Evolutionary conservation across 1,140 invertebrate species (phyloP), one percentile per base, ranked within the genome.

Genomic region (Acyrthosiphon pisum): DNA sequence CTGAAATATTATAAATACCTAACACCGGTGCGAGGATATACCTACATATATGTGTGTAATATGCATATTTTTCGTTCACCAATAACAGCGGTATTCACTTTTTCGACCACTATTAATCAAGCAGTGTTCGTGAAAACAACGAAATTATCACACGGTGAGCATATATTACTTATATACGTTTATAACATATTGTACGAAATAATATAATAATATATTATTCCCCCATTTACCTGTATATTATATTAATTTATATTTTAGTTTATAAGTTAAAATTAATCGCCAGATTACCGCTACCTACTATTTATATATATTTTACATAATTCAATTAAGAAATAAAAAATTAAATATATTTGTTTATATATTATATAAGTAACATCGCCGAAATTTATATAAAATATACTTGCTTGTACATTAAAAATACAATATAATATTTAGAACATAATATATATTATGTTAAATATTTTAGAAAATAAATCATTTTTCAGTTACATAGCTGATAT

Each of bases 1-100:
- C 60, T 76, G 84, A 86, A 86, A 86, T 46, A 86, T 76, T 76
- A 76, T n/a, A 76, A 76, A 76, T 76, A 76, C 44, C 26, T 46
- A 6, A 44, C 30, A 86, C 20, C 41, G 44, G 44, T 86, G 84
- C 41, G 30, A 46, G 84, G 44, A 86, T 86, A 86, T 86, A 46
- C 41, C 22, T 41, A 23, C 37, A 44, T 44, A 41, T 9, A 22
- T 83, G 1, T 53, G 50, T 22, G 14, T 22, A 22, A 4, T 84
- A 84, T 84, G 60, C 60, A 76, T 44, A 84, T 84, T 84, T 76
- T 76, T 76, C 37, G 83, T 84, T 84, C 37, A 41, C 83, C 26
- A 41, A 41, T 84, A 30, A 23, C 83, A 41, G 41, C 20, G 81
- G 81, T 83, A 46, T 86, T 86, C 84, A 86, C 23, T 86, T 86